phyloP scores from a whole-genome alignment of 2,797 vertebrate species.

The Menidia menidia region DNA sequence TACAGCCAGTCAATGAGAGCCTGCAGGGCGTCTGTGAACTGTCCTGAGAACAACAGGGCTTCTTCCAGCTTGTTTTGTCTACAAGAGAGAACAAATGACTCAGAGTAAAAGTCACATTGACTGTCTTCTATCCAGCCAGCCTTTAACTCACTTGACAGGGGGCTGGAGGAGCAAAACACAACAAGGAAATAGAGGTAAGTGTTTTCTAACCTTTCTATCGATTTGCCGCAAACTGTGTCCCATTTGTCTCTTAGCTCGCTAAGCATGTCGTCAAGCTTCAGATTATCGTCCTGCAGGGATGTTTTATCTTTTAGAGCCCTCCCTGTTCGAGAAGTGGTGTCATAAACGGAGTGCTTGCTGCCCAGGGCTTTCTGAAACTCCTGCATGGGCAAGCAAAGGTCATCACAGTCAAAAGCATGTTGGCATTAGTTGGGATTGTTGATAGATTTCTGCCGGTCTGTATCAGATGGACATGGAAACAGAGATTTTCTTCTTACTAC shows the following conservation, averaged over 20 bases:
- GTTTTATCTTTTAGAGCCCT: slow-evolving; percentile 96
- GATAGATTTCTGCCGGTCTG: not conserved
- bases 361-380: slow-evolving; percentile 97
- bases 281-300: slow-evolving; percentile 91
- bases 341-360: slow-evolving; percentile 97
- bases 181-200: not conserved
- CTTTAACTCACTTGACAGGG: not conserved
- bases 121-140: not conserved
- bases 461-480: slow-evolving; percentile 9
- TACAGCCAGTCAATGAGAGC: slow-evolving; percentile 99
- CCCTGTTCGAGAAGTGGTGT: slow-evolving; percentile 93
- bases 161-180: not conserved
- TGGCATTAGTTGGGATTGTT: not conserved
- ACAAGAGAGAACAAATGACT: slow-evolving; percentile 35
- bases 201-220: slow-evolving; percentile 91
- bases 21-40: slow-evolving; percentile 98
- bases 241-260: slow-evolving; percentile 98
- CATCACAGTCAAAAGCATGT: slow-evolving; percentile 2
- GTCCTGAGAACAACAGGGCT: slow-evolving; percentile 95
- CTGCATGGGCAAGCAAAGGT: slow-evolving; percentile 68
- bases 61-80: slow-evolving; percentile 99
- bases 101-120: not conserved
- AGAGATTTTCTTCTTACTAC: slow-evolving; percentile 30
- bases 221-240: slow-evolving; percentile 99
- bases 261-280: slow-evolving; percentile 96